Conservation (phyloP, 2,113 vertebrate genomes). For the Turnix velox region DNA sequence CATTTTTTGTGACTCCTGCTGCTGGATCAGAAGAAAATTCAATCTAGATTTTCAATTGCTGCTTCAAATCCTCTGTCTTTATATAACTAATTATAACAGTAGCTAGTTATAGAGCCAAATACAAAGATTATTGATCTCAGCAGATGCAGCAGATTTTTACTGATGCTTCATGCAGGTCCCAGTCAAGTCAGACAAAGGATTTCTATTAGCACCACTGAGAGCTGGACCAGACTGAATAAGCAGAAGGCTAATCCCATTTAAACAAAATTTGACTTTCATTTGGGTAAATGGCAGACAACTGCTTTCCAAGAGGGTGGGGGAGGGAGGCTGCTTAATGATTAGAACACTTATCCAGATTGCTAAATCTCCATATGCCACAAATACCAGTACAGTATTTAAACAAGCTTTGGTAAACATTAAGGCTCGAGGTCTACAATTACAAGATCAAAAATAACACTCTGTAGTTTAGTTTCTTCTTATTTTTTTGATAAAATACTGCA, state of each 20-base stretch:
- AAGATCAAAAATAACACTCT: not conserved
- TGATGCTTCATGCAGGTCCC: not conserved
- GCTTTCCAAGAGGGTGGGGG: not conserved
- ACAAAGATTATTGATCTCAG: not conserved
- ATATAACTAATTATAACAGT: not conserved
- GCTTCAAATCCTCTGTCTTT: not conserved
- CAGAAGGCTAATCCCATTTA: not conserved
- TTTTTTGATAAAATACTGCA: not conserved
- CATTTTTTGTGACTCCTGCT: not conserved
- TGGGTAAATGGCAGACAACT: not conserved
- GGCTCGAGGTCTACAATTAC: not conserved
- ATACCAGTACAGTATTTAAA: not conserved
- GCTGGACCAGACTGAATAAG: not conserved
- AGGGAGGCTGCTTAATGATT: not conserved
- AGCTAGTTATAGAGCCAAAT: not conserved
- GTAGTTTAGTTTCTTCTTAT: not conserved
- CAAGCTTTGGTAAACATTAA: not conserved
- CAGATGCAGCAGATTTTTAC: not conserved
- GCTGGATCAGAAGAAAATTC: not conserved
- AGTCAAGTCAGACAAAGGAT: not conserved
- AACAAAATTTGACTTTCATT: not conserved
- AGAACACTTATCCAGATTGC: not conserved
- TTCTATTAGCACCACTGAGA: not conserved
- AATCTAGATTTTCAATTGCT: not conserved
- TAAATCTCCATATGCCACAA: not conserved